Conservation (phyloP, 2,888 invertebrate genomes). For the Lepidochrysops patricia region DNA sequence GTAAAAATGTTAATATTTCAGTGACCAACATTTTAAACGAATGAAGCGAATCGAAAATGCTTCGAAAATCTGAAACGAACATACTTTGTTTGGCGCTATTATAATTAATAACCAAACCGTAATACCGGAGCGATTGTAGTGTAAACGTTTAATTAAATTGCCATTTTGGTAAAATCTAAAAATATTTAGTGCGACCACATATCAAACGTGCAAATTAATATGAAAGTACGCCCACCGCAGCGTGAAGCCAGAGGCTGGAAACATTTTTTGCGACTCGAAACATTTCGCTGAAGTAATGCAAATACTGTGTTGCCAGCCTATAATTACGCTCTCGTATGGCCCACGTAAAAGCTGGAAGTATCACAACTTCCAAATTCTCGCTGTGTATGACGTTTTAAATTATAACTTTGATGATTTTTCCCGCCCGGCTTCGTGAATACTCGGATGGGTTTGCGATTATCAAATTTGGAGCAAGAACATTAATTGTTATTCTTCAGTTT, state of each 20-base stretch:
- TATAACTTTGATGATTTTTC: slow-evolving; percentile 9
- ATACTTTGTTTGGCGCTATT: slow-evolving; percentile 2
- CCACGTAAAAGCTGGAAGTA: slow-evolving; percentile 19
- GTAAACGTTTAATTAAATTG: slow-evolving; percentile 23
- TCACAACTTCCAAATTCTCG: slow-evolving; percentile 14
- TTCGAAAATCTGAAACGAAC: background rate
- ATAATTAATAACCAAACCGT: slow-evolving; percentile 11
- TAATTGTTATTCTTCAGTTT: background rate
- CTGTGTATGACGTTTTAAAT: slow-evolving; percentile 13
- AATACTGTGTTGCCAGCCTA: slow-evolving; percentile 43
- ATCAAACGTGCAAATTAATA: slow-evolving; percentile 28
- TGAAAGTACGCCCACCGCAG: slow-evolving; percentile 23
- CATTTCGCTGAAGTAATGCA: slow-evolving; percentile 39
- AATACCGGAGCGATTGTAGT: slow-evolving; percentile 9
- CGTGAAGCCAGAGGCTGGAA: slow-evolving; percentile 28
- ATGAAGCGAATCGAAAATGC: slow-evolving; percentile 8
- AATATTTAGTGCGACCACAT: slow-evolving; percentile 23
- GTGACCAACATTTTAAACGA: background rate
- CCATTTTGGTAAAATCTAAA: slow-evolving; percentile 22
- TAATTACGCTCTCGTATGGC: slow-evolving; percentile 46
- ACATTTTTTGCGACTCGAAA: slow-evolving; percentile 29
- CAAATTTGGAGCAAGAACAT: background rate
- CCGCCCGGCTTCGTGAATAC: background rate
- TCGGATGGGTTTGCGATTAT: background rate
- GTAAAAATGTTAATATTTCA: background rate